Conservation (phyloP, 2,888 invertebrate species). For the Neelides folsomi region DNA sequence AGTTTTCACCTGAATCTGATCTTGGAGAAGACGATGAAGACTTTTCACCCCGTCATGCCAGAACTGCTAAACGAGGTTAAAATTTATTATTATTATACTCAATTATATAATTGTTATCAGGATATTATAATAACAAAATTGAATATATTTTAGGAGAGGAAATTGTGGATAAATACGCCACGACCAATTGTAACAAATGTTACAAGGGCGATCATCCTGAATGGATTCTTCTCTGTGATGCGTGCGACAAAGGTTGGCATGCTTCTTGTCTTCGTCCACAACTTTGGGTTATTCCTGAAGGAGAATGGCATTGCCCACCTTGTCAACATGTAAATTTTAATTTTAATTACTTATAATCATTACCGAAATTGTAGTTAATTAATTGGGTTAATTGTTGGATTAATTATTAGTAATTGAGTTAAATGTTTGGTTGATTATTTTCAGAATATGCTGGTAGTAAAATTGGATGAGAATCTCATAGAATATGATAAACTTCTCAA, state of each 20-base stretch:
- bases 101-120: too few relatives aligned
- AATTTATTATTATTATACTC: too few relatives aligned
- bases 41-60: slow-evolving; percentile 61
- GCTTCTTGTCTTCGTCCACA: slow-evolving; percentile 87
- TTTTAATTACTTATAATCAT: background rate
- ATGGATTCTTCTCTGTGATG: slow-evolving; percentile 91
- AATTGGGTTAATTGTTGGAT: background rate
- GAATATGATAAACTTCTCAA: slow-evolving; percentile 62
- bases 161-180: slow-evolving; percentile 41
- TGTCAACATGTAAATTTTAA: slow-evolving; percentile 72
- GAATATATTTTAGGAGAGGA: slow-evolving; percentile 35
- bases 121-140: too few relatives aligned
- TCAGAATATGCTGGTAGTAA: slow-evolving; percentile 52
- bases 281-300: slow-evolving; percentile 85
- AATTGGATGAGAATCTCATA: slow-evolving; percentile 58
- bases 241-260: slow-evolving; percentile 91
- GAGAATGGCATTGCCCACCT: slow-evolving; percentile 95
- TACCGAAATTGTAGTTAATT: background rate
- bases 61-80: slow-evolving; percentile 65
- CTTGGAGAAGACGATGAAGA: slow-evolving; percentile 55
- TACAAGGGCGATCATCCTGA: slow-evolving; percentile 86
- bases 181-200: slow-evolving; percentile 78
- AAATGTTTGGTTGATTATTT: slow-evolving; percentile 23
- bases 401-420: background rate
- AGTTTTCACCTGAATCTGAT: slow-evolving; percentile 84